A percentile compares a stretch with the other conserved stretches of the same genome.
Conservation (phyloP, 1,140 invertebrate genomes). For the Acarapis woodi region DNA sequence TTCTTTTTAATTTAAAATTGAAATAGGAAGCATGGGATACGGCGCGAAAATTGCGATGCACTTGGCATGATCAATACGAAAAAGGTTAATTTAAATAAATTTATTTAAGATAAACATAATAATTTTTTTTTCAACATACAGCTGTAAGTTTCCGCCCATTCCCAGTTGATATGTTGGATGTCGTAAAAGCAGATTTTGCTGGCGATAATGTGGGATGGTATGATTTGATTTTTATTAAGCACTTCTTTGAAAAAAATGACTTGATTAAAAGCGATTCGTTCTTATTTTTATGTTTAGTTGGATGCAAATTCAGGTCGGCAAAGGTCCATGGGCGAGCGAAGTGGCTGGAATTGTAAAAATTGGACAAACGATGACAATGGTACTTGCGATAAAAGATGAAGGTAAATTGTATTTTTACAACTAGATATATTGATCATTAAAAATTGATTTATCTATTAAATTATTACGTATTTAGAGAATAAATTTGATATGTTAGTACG, state of each 20-base stretch:
- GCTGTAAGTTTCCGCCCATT: slow-evolving; percentile 76
- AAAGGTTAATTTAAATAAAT: too few relatives aligned
- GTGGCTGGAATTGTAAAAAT: slow-evolving; percentile 81
- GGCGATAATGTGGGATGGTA: slow-evolving; percentile 82
- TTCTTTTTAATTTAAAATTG: slow-evolving; percentile 17
- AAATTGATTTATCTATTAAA: too few relatives aligned
- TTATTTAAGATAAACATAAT: too few relatives aligned
- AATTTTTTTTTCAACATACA: too few relatives aligned
- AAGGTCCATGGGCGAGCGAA: slow-evolving; percentile 75
- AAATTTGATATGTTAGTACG: slow-evolving; percentile 81
- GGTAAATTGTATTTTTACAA: too few relatives aligned
- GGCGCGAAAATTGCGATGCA: slow-evolving; percentile 61
- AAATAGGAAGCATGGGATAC: slow-evolving; percentile 90
- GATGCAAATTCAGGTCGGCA: slow-evolving; percentile 31
- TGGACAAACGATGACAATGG: slow-evolving; percentile 85
- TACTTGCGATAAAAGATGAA: slow-evolving; percentile 71
- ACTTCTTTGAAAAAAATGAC: too few relatives aligned
- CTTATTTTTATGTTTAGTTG: too few relatives aligned
- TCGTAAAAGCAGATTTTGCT: slow-evolving; percentile 67
- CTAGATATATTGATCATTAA: too few relatives aligned
- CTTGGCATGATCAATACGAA: slow-evolving; percentile 84
- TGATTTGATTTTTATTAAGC: too few relatives aligned
- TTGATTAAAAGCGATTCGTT: slow-evolving; percentile 71
- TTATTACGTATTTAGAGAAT: too few relatives aligned
- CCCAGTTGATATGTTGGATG: slow-evolving; percentile 79